Evolutionary conservation across 2,888 invertebrate genomes (phyloP).

Genomic region (Polylopha cassiicola): DNA sequence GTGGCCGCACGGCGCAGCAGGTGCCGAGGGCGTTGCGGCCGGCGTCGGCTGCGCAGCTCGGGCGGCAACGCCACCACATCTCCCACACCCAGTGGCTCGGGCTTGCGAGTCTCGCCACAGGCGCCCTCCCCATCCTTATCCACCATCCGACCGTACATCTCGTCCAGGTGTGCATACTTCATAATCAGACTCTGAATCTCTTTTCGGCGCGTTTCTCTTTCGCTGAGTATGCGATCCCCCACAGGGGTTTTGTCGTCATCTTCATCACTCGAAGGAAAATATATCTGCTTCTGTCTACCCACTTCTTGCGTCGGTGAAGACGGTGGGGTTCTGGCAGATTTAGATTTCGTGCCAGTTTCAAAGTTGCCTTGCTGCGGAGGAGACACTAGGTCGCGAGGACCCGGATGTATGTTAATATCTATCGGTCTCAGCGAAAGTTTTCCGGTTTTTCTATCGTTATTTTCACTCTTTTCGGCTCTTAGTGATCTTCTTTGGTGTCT

Average conservation of each 20-base stretch:
- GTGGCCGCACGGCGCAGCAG: constrained; percentile 73
- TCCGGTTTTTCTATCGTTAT: constrained; percentile 64
- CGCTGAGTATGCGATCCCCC: constrained; percentile 78
- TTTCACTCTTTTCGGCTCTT: constrained; percentile 81
- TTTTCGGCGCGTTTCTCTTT: constrained; percentile 87
- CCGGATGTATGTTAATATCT: constrained; percentile 68
- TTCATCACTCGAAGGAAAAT: constrained; percentile 69
- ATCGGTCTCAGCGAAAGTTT: constrained; percentile 74
- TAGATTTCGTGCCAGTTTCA: constrained; percentile 46
- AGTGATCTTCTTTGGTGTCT: constrained; percentile 76
- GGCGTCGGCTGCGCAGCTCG: constrained; percentile 64
- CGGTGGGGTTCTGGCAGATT: constrained; percentile 50
- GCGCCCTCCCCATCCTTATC: constrained; percentile 54
- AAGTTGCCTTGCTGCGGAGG: constrained; percentile 60
- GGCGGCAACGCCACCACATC: constrained; percentile 65
- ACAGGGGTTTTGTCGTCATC: constrained; percentile 73
- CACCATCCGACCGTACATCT: constrained; percentile 78
- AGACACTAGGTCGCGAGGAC: constrained; percentile 72
- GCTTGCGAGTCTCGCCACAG: constrained; percentile 32
- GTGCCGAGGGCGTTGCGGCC: constrained; percentile 62
- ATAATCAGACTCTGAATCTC: constrained; percentile 89
- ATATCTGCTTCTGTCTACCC: constrained; percentile 66
- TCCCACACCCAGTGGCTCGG: constrained; percentile 58
- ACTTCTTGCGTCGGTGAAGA: constrained; percentile 59
- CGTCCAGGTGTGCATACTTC: constrained; percentile 89